Conservation (phyloP, 2,888 invertebrate genomes). For the Leucophora obtusa region DNA sequence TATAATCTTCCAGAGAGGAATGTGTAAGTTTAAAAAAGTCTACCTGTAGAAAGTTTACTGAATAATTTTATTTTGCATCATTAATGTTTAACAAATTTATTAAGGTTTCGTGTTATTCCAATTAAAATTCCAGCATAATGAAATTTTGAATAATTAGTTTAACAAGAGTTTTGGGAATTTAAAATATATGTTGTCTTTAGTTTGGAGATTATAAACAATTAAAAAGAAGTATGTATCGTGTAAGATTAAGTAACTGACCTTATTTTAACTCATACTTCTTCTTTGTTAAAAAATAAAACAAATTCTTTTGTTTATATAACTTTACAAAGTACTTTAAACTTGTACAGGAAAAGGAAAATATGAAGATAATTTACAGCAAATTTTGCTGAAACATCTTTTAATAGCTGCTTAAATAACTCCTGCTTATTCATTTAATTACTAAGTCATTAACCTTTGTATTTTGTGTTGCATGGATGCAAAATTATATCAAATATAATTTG, state of each 20-base stretch:
- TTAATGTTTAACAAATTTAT: too few species aligned
- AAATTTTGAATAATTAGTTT: background rate
- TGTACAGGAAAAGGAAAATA: background rate
- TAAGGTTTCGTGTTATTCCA: too few species aligned
- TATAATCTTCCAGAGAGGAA: too few species aligned
- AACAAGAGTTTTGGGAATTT: slow-evolving; percentile 14
- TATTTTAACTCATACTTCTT: background rate
- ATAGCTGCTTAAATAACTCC: slow-evolving; percentile 6
- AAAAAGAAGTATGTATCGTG: background rate
- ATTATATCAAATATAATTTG: slow-evolving; percentile 61
- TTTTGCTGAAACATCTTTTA: slow-evolving; percentile 3
- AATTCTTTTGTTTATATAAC: background rate
- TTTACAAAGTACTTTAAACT: background rate
- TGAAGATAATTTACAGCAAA: slow-evolving; percentile 66
- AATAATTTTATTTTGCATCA: too few species aligned
- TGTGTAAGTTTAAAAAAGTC: too few species aligned
- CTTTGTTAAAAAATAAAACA: too few species aligned
- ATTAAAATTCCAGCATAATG: background rate
- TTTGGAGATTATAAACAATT: background rate
- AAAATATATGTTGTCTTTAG: background rate
- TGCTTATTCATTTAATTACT: slow-evolving; percentile 33
- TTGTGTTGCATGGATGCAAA: slow-evolving; percentile 29
- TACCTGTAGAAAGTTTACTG: too few species aligned
- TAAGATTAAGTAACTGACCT: background rate
- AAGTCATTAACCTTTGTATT: slow-evolving; percentile 45